Evolutionary conservation across 1,140 invertebrate species (phyloP), one percentile per base, ranked within the genome.

Genomic region (Drosophila pandora): DNA sequence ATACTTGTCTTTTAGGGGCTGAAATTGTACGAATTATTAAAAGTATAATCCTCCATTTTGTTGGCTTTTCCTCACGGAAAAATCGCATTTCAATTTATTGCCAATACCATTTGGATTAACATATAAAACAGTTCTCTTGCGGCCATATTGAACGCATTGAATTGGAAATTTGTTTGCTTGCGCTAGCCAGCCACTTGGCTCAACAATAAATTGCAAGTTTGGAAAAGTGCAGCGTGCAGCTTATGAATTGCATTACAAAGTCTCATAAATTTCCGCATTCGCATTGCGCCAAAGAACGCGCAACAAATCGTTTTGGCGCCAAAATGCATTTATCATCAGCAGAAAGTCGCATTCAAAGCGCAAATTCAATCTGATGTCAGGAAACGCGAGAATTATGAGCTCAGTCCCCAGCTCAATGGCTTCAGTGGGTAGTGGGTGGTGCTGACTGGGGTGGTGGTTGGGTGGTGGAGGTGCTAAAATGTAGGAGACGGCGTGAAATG

Each of bases 181-280:
- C 55, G 57, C 60, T 65, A 70, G 34, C 17, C 17, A 21, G 73
- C 79, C 73, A 83, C 79, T 83, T 81, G 76, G 63, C 63, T 47
- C 52, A 32, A 65, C 75, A 59, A 83, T 83, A 83, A 83, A 83
- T 83, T 75, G 74, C 70, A 61, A 75, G 49, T 69, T 64, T 53
- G 47, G 55, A 50, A 54, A 52, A 53, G 37, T 79, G 69, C 74
- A 63, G 39, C 34, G 45, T 47, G 49, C 58, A 62, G 80, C 80
- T 83, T 83, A 83, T 83, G 80, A 83, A 84, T 83, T 84, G 80
- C 80, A 83, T 83, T 83, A 83, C 80, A 84, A 84, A 83, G 68
- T 83, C 80, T 61, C 80, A 83, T 83, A 83, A 83, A 83, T 83
- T 83, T 12, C 48, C 32, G 67, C 43, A 49, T 57, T 70, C 64